phyloP scores from a whole-genome alignment of 2,888 invertebrate genomes.

The Pandemis heparana region DNA sequence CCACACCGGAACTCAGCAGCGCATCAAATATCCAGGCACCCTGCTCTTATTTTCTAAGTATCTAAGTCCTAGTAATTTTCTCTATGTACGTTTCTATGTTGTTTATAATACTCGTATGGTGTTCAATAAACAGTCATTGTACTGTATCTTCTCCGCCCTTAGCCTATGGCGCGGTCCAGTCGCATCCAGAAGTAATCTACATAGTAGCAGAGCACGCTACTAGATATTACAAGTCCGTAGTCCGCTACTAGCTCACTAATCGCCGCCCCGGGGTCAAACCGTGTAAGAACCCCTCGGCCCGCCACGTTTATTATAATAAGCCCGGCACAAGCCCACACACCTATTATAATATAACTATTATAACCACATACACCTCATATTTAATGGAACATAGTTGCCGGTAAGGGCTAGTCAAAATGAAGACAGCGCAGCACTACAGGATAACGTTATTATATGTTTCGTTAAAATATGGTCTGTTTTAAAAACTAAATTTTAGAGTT shows the following conservation, averaged over 20 bases:
- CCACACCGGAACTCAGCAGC: too few species aligned
- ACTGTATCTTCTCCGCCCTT: not conserved
- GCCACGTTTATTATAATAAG: constrained; percentile 84
- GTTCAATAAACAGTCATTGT: too few species aligned
- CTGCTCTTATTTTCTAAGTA: too few species aligned
- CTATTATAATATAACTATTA: constrained; percentile 66
- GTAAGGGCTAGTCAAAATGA: not conserved
- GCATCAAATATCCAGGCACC: not conserved
- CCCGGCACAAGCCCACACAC: constrained; percentile 23
- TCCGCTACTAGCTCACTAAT: constrained; percentile 76
- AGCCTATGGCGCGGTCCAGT: constrained; percentile 4
- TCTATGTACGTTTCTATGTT: too few species aligned
- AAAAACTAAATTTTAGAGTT: too few species aligned
- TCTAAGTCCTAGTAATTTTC: too few species aligned
- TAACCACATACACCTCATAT: constrained; percentile 11
- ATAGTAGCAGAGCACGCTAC: constrained; percentile 57
- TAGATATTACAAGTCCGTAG: constrained; percentile 64
- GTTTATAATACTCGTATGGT: too few species aligned
- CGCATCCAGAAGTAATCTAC: constrained; percentile 56
- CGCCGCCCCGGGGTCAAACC: constrained; percentile 79
- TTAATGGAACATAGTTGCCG: not conserved
- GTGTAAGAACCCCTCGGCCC: constrained; percentile 74
- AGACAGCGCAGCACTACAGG: not conserved
- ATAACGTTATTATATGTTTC: too few species aligned
- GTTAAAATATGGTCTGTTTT: too few species aligned